Evolutionary conservation across 2,888 invertebrate species (phyloP).

Genomic region (Lasioglossum pauxillum): DNA sequence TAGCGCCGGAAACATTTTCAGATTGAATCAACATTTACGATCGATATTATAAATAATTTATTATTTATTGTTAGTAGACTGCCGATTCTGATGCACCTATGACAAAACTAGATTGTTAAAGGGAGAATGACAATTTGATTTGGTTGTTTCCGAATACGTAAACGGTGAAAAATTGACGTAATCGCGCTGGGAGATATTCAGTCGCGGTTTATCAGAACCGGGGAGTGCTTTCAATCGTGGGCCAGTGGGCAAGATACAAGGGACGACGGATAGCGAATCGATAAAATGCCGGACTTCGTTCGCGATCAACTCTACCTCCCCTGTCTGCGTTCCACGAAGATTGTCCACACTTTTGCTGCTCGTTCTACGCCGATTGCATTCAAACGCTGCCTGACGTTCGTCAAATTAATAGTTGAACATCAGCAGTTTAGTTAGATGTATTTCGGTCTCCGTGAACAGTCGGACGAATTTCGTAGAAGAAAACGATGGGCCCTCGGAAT

Average conservation of each 20-base stretch:
- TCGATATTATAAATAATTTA: no score
- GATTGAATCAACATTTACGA: no score
- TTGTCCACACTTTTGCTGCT: neutral
- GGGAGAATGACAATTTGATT: neutral
- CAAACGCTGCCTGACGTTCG: neutral
- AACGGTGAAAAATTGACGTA: neutral
- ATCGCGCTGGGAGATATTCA: slow-evolving; percentile 32
- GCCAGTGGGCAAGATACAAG: slow-evolving; percentile 49
- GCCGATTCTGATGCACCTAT: no score
- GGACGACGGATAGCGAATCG: slow-evolving; percentile 44
- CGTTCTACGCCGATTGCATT: neutral
- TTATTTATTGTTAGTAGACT: no score
- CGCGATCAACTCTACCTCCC: slow-evolving; percentile 6
- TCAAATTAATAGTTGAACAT: neutral
- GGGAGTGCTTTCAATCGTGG: slow-evolving; percentile 47
- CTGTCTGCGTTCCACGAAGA: neutral
- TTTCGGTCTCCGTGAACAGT: neutral
- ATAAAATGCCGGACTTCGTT: slow-evolving; percentile 40
- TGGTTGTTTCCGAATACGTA: neutral
- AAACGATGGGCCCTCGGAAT: slow-evolving; percentile 1
- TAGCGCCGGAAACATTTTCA: no score
- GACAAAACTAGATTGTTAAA: no score
- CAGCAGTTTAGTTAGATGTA: no score
- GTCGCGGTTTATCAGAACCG: slow-evolving; percentile 26
- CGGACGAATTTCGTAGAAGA: neutral